Base-by-base conservation (phyloP, 2,113 vertebrate genomes). In the Sapayoa aenigma region DNA sequence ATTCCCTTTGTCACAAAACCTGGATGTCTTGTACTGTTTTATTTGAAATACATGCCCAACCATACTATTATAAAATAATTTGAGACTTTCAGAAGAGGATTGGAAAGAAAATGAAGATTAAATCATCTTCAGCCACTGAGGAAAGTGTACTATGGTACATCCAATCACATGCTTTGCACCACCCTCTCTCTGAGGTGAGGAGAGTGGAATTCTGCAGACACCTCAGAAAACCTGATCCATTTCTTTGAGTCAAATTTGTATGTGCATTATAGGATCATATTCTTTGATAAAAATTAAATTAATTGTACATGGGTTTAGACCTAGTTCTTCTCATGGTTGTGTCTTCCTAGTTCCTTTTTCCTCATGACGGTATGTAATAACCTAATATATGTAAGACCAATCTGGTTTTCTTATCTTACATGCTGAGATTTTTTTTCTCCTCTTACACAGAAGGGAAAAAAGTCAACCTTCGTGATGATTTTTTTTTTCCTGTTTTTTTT, bases 1-100 rank as follows among this genome's bases (percentile, higher is more conserved):
- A 84, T 81, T 89, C n/a, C 11, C 9, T 46, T 79, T 35, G 17
- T 76, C 65, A 90, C 37, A 68, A 82, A 95, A 75, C 8, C 58
- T 71, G 87, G 56, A 67, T 69, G 33, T 13, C 35, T 71, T 94
- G 25, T n/a, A 62, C 17, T 50, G 95, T 92, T 93, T 82, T 31
- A 28, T 77, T 87, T 91, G 41, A 65, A 90, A 67, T 22, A 18
- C 71, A 60, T 77, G 19, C 84, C n/a, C 30, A 89, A 58, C 1
- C 6, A 12, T 31, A 31, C n/a, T 49, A 25, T 37, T 66, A 27
- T 72, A 30, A 93, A 94, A 89, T 68, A 93, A 27, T 66, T 67
- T 66, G 18, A 83, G 75, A 80, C 50, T 41, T 28, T 69, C 30
- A 35, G 46, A 44, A 33, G 53, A 49, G 31, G 6, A 7, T 72